phyloP scores from a whole-genome alignment of 2,797 vertebrate genomes.

The Euthynnus affinis region DNA sequence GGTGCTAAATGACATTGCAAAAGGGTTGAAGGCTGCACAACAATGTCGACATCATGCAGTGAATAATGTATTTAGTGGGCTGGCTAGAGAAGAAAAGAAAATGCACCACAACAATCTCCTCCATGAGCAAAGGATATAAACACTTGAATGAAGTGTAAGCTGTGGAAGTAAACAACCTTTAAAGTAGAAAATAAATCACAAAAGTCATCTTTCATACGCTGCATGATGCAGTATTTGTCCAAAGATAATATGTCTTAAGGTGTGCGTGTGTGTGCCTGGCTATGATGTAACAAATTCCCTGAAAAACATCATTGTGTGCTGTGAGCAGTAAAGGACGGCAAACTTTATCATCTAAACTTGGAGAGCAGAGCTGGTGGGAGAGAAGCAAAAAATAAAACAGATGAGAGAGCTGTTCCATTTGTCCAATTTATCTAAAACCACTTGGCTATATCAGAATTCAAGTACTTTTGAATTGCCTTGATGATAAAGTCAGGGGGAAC shows the following conservation, averaged over 20 bases:
- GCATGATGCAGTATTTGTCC: slow-evolving; percentile 32
- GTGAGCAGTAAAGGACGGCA: slow-evolving; percentile 26
- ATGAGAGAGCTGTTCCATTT: slow-evolving; percentile 59
- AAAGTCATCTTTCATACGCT: slow-evolving; percentile 19
- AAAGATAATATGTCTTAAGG: slow-evolving; percentile 19
- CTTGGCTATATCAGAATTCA: slow-evolving; percentile 60
- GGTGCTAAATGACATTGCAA: background rate
- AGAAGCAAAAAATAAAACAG: slow-evolving; percentile 52
- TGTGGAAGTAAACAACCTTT: slow-evolving; percentile 21
- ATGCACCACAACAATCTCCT: background rate
- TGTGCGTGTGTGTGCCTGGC: background rate
- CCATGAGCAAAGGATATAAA: background rate
- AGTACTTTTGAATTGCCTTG: slow-evolving; percentile 73
- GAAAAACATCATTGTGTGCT: slow-evolving; percentile 1
- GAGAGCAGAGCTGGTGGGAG: slow-evolving; percentile 23
- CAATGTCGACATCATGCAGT: background rate
- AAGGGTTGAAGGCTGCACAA: background rate
- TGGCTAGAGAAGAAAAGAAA: slow-evolving; percentile 14
- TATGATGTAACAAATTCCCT: background rate
- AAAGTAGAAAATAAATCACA: slow-evolving; percentile 37
- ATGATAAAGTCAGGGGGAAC: slow-evolving; percentile 71
- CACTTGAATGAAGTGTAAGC: slow-evolving; percentile 20
- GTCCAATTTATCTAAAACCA: slow-evolving; percentile 71
- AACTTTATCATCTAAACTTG: slow-evolving; percentile 43
- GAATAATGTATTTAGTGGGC: background rate